Conservation (phyloP, 2,888 invertebrate species). For the Tridacna gigas region DNA sequence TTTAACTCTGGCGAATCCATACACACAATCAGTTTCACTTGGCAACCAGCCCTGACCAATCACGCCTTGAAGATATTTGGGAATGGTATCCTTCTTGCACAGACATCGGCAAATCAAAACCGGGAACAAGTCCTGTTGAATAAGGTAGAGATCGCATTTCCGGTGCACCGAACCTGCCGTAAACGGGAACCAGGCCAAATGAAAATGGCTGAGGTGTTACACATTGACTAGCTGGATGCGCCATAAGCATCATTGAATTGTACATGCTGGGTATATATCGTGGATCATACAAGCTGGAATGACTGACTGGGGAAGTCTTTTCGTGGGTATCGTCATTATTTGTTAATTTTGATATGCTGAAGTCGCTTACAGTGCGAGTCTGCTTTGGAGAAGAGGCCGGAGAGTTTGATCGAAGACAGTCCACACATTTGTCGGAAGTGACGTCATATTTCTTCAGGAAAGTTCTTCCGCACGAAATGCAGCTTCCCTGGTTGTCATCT, state of each 20-base stretch:
- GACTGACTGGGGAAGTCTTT: conserved; percentile 23
- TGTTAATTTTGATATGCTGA: conserved; percentile 77
- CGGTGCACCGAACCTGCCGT: conserved; percentile 43
- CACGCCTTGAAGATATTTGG: conserved; percentile 38
- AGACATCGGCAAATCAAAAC: conserved; percentile 37
- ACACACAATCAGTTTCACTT: conserved; percentile 30
- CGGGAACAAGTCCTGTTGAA: conserved; percentile 41
- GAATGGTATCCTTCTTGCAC: conserved; percentile 54
- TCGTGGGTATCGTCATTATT: conserved; percentile 49
- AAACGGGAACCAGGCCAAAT: conserved; percentile 55
- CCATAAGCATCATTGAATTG: conserved; percentile 51
- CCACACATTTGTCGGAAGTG: conserved; percentile 57
- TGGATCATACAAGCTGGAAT: conserved; percentile 46
- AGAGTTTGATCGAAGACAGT: conserved; percentile 59
- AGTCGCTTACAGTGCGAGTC: conserved; percentile 65
- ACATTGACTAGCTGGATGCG: conserved; percentile 40
- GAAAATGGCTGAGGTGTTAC: conserved; percentile 48
- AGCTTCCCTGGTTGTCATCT: conserved; percentile 67
- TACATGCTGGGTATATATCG: conserved; percentile 42
- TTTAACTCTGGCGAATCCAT: neutral
- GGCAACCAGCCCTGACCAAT: conserved; percentile 54
- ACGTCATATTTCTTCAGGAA: conserved; percentile 57
- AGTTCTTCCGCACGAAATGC: conserved; percentile 65
- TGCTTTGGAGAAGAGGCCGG: conserved; percentile 33
- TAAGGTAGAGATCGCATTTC: conserved; percentile 25